phyloP scores from a whole-genome alignment of 2,888 invertebrate species.

The Reticulitermes lucifugus region DNA sequence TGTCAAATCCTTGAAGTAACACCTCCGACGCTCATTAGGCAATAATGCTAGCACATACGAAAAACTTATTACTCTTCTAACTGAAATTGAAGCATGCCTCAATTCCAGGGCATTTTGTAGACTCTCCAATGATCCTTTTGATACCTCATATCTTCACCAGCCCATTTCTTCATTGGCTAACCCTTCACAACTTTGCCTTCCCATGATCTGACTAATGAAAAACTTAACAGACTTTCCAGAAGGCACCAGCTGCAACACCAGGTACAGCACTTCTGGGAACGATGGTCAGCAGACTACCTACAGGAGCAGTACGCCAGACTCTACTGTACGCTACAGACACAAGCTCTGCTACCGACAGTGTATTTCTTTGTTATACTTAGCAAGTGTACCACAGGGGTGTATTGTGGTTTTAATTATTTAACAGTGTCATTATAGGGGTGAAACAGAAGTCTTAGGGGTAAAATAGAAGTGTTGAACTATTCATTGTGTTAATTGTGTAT shows the following conservation, averaged over 20 bases:
- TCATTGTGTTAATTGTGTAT: too few species aligned
- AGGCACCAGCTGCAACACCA: constrained; percentile 56
- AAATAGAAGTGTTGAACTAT: too few species aligned
- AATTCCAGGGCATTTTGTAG: constrained; percentile 57
- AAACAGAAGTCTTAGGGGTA: too few species aligned
- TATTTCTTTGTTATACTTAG: too few species aligned
- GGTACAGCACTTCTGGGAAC: constrained; percentile 54
- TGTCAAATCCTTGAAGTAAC: constrained; percentile 37
- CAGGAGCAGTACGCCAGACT: too few species aligned
- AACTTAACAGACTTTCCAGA: constrained; percentile 53
- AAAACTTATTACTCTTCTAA: constrained; percentile 54
- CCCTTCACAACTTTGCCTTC: constrained; percentile 53
- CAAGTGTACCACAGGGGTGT: too few species aligned
- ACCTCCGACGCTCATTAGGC: constrained; percentile 46
- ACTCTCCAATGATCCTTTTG: constrained; percentile 53
- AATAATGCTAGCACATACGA: background rate
- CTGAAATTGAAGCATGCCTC: constrained; percentile 58
- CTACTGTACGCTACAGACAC: too few species aligned
- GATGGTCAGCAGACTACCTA: constrained; percentile 47
- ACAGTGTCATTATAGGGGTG: too few species aligned
- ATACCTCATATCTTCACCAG: constrained; percentile 55
- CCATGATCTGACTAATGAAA: constrained; percentile 50
- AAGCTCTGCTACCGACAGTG: too few species aligned
- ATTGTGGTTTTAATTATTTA: too few species aligned
- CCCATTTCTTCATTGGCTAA: constrained; percentile 42